Conservation (phyloP, 2,797 vertebrate species). For the Falco concolor region DNA sequence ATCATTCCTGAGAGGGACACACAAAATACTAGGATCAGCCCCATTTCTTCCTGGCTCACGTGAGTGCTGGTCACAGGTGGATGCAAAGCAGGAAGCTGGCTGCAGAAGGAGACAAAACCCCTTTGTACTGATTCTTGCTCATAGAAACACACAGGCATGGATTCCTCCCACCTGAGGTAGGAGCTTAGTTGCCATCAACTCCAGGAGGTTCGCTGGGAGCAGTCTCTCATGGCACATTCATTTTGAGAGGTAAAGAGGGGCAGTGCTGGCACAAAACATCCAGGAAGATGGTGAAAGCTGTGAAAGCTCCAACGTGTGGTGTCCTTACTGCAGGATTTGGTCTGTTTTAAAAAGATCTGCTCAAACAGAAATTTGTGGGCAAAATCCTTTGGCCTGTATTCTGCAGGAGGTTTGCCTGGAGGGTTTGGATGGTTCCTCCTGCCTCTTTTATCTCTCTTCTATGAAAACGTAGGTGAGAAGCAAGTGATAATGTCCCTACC, state of each 20-base stretch:
- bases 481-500: neutral
- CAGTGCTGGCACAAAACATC: neutral
- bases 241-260: neutral
- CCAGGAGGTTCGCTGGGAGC: neutral
- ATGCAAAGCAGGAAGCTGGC: neutral
- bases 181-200: neutral
- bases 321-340: neutral
- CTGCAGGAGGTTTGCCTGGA: neutral
- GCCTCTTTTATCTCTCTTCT: neutral
- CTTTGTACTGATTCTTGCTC: neutral
- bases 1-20: neutral
- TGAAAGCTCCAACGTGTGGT: neutral
- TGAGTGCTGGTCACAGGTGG: too few relatives aligned
- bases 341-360: neutral
- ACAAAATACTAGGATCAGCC: neutral
- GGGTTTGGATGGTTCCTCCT: neutral
- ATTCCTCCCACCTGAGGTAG: neutral
- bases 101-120: neutral
- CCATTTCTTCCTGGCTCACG: neutral
- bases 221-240: accelerated
- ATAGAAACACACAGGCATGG: neutral
- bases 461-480: neutral
- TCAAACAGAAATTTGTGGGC: neutral
- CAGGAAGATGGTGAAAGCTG: neutral
- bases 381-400: neutral